Percentiles rank a stretch among this genome's conserved stretches.
phyloP scores from a whole-genome alignment of 2,113 vertebrate genomes.

The Hyperoodon ampullatus region DNA sequence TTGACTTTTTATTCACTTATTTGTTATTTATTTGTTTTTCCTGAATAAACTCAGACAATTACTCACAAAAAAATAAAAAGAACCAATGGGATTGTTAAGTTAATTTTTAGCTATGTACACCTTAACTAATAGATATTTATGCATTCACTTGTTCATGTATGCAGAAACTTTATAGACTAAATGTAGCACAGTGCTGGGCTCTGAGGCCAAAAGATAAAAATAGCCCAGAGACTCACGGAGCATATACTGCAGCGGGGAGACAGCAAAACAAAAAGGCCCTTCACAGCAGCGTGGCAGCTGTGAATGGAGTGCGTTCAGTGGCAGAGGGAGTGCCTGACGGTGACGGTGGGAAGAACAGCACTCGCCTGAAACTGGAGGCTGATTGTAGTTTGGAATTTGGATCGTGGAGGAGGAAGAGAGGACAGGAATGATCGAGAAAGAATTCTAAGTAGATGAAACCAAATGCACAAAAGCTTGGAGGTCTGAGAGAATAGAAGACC shows the following conservation, averaged over 20 bases:
- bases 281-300: rapidly evolving
- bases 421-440: background rate
- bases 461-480: background rate
- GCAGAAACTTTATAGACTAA: background rate
- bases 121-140: background rate
- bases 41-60: background rate
- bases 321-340: background rate
- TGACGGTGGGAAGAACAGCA: background rate
- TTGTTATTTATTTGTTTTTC: background rate
- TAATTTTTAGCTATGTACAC: background rate
- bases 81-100: background rate
- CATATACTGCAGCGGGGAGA: background rate
- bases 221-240: background rate
- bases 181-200: background rate
- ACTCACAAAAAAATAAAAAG: background rate
- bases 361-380: background rate
- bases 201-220: background rate
- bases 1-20: background rate
- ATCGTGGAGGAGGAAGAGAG: background rate
- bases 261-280: background rate
- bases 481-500: background rate
- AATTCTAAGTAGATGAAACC: background rate
- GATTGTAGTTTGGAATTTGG: background rate
- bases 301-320: too few relatives aligned
- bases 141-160: background rate